A percentile compares a stretch with the other conserved stretches of the same genome.
Conservation (phyloP, 2,113 vertebrate species). For the Mormoops blainvillei region DNA sequence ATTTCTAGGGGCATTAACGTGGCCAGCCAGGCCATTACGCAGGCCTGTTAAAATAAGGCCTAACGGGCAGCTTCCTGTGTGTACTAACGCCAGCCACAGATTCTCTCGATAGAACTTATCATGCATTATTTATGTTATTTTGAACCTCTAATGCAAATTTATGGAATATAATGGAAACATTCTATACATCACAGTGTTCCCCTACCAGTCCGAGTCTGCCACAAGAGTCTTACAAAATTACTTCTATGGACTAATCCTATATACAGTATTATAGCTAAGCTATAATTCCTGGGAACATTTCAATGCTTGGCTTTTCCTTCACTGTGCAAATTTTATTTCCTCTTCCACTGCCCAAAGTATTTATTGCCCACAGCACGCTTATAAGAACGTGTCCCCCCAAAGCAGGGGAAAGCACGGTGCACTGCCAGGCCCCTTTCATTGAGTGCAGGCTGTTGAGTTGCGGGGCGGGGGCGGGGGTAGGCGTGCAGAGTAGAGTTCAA, state of each 20-base stretch:
- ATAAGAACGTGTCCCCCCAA: background rate
- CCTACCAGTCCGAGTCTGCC: background rate
- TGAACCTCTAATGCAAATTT: conserved; percentile 53
- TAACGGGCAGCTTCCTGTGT: conserved; percentile 16
- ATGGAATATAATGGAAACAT: conserved; percentile 42
- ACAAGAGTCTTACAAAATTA: background rate
- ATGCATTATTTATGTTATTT: conserved; percentile 67
- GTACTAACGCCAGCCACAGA: conserved; percentile 41
- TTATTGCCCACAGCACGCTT: background rate
- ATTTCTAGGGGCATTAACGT: background rate
- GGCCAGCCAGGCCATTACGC: background rate
- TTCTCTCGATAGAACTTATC: conserved; percentile 59
- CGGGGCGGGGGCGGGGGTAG: no score
- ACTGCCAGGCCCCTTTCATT: conserved; percentile 9
- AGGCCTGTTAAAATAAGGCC: conserved; percentile 8
- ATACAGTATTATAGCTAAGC: background rate
- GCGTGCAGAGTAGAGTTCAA: accelerated
- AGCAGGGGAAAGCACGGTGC: background rate
- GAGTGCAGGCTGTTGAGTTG: background rate
- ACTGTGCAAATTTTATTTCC: conserved; percentile 13
- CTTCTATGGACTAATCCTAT: background rate
- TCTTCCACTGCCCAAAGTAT: conserved; percentile 7
- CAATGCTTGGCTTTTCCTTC: conserved; percentile 20
- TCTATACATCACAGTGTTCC: conserved; percentile 34
- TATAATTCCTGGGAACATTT: conserved; percentile 20